Conservation (phyloP, 2,113 vertebrate genomes). For the Anoura caudifer region DNA sequence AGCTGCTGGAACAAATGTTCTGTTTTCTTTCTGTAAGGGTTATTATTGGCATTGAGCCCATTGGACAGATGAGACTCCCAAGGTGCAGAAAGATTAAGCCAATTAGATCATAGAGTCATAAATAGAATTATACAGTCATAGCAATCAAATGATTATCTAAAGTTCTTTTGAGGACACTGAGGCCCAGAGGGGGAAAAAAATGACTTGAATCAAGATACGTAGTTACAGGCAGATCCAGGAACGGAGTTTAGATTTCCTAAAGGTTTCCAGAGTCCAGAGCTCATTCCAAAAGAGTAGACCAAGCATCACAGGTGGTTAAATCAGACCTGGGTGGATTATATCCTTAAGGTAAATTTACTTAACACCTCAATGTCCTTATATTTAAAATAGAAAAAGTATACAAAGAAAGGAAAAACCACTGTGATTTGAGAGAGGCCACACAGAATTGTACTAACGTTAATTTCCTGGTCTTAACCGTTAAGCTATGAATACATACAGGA, state of each 20-base stretch:
- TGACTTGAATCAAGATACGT: background rate
- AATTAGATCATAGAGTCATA: background rate
- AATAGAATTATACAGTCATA: background rate
- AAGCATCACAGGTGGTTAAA: background rate
- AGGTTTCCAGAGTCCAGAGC: background rate
- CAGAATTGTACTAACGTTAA: background rate
- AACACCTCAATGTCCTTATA: background rate
- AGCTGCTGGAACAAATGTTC: background rate
- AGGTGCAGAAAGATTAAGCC: background rate
- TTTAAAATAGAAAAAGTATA: background rate
- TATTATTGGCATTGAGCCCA: background rate
- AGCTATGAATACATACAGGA: background rate
- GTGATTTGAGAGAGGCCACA: background rate
- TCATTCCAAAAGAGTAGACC: background rate
- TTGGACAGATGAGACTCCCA: background rate
- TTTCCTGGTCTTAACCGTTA: background rate
- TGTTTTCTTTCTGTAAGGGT: background rate
- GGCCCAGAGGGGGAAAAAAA: background rate
- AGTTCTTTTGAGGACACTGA: background rate
- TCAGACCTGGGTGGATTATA: background rate
- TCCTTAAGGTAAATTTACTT: background rate
- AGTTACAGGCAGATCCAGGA: background rate
- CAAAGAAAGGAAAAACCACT: background rate
- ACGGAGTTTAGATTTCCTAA: background rate
- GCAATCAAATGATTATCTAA: background rate